Conservation (phyloP, 2,797 vertebrate genomes). For the Sebastes goodei region DNA sequence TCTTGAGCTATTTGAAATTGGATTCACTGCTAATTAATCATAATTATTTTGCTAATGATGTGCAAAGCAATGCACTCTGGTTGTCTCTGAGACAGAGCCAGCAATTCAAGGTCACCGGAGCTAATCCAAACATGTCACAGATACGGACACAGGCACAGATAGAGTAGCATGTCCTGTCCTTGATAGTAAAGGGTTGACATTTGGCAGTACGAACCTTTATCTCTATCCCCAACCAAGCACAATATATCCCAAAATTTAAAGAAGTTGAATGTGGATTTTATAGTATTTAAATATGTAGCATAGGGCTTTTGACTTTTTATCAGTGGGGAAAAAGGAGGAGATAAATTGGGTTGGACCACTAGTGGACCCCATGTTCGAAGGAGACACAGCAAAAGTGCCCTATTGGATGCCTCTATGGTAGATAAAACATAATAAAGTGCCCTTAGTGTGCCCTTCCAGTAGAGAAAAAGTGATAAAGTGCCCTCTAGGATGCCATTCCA, state of each 20-base stretch:
- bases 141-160: slow-evolving; percentile 8
- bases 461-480: too few relatives aligned
- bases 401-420: too few relatives aligned
- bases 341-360: neutral
- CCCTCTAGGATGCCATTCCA: too few relatives aligned
- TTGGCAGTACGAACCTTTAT: neutral
- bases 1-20: slow-evolving; percentile 74
- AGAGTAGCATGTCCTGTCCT: slow-evolving; percentile 7
- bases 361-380: too few relatives aligned
- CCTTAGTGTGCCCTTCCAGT: too few relatives aligned
- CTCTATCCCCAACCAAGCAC: neutral
- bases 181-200: slow-evolving; percentile 16
- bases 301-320: neutral
- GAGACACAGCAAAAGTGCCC: too few relatives aligned
- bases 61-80: slow-evolving; percentile 58
- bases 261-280: neutral
- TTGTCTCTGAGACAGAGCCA: slow-evolving; percentile 64
- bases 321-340: neutral
- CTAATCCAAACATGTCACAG: slow-evolving; percentile 69
- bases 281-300: neutral
- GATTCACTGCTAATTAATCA: slow-evolving; percentile 81
- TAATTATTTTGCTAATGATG: slow-evolving; percentile 81
- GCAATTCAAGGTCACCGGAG: slow-evolving; percentile 72
- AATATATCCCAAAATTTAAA: neutral
- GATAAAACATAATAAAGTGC: too few relatives aligned